Conservation (phyloP, 1,140 invertebrate species). For the Drosophila jambulina region DNA sequence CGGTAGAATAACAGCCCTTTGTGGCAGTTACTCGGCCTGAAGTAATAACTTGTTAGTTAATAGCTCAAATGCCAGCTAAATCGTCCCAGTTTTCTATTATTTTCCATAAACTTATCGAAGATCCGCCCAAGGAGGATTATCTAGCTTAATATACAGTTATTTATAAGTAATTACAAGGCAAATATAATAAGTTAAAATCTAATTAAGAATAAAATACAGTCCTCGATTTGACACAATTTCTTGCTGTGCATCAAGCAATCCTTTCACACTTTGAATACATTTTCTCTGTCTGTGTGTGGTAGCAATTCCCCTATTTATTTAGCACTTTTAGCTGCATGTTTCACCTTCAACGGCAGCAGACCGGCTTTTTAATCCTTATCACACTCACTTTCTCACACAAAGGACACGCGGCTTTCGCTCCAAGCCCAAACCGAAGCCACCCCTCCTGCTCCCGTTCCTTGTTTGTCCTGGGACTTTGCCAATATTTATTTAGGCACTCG, state of each 20-base stretch:
- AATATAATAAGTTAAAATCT: not conserved
- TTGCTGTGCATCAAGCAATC: constrained; percentile 2
- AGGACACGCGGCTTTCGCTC: constrained; percentile 31
- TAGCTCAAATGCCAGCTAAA: constrained; percentile 27
- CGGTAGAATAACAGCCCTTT: constrained; percentile 13
- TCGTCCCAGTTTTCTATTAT: constrained; percentile 24
- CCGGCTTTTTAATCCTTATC: constrained; percentile 79
- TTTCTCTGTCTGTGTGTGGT: constrained; percentile 16
- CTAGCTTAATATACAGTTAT: not conserved
- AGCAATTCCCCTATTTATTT: constrained; percentile 70
- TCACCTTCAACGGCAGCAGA: constrained; percentile 28
- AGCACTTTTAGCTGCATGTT: constrained; percentile 71
- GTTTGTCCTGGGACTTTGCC: constrained; percentile 62
- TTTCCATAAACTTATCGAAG: constrained; percentile 45
- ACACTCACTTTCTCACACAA: constrained; percentile 40
- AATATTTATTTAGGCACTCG: constrained; percentile 79
- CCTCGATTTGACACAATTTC: not conserved
- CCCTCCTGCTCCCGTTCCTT: constrained; percentile 15
- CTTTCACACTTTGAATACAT: constrained; percentile 50
- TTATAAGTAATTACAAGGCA: not conserved
- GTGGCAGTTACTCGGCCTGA: constrained; percentile 35
- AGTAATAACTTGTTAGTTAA: constrained; percentile 68
- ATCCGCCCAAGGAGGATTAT: not conserved
- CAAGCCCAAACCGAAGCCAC: not conserved
- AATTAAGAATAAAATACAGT: not conserved